A percentile compares a stretch with the other conserved stretches of the same genome.
Conservation (phyloP, 2,888 invertebrate genomes). For the Penaeus monodon region DNA sequence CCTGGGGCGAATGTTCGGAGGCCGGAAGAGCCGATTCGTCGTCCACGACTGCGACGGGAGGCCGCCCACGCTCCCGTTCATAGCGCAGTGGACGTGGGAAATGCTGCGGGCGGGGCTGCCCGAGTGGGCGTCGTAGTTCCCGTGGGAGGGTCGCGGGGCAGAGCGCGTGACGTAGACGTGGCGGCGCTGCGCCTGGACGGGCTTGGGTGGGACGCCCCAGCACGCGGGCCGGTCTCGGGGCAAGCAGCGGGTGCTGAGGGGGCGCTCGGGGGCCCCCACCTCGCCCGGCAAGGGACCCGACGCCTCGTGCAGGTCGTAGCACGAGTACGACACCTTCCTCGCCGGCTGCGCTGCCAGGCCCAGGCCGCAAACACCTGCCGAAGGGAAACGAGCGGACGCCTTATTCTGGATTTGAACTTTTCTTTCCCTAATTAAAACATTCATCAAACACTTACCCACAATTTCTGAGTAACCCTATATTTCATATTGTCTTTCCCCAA, state of each 20-base stretch:
- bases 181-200: not conserved
- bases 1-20: slow-evolving; percentile 8
- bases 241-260: not conserved
- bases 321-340: not conserved
- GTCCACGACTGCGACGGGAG: slow-evolving; percentile 32
- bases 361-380: too few relatives aligned
- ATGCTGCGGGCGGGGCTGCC: not conserved
- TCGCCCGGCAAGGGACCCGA: not conserved
- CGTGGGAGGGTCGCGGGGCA: too few relatives aligned
- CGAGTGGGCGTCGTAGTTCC: too few relatives aligned
- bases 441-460: too few relatives aligned
- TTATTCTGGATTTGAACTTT: too few relatives aligned
- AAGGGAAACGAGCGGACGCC: too few relatives aligned
- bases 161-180: too few relatives aligned
- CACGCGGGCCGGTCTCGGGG: not conserved
- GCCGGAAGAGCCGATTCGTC: slow-evolving; percentile 4
- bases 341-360: too few relatives aligned
- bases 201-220: not conserved
- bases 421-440: too few relatives aligned
- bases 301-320: not conserved
- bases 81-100: not conserved
- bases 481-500: too few relatives aligned
- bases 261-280: not conserved
- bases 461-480: too few relatives aligned
- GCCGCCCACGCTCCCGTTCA: not conserved